Evolutionary conservation across 2,113 vertebrate species (phyloP), one percentile per base, ranked within the genome.

Genomic region (Epinephelus cyanopodus): DNA sequence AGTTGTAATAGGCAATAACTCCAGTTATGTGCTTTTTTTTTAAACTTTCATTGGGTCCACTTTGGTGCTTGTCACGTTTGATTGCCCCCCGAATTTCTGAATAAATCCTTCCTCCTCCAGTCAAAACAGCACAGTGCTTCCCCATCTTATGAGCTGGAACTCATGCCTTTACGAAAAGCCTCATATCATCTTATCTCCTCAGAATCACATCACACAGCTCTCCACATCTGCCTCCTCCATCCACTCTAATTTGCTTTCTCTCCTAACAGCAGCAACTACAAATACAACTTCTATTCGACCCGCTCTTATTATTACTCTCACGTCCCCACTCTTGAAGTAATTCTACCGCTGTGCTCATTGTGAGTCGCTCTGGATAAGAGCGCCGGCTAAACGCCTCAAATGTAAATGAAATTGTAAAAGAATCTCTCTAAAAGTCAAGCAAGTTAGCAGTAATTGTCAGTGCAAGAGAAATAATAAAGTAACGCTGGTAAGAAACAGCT

Each of bases 381-480:
- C 7, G 0, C 48, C 2, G 29, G 84, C 81, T 90, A 85, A 90
- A 87, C 18, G 61, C 68, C 74, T 77, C 53, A 37, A 78, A 83
- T 88, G 74, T 80, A 89, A 91, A 88, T 85, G 66, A 68, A 90
- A 86, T 79, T 71, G 80, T 68, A 48, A 82, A 72, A 74, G 69
- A 83, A 82, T 83, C 68, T 65, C 52, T 79, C 64, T 64, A 57
- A 74, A 87, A 81, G 57, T 80, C 70, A 60, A 72, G 74, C 66
- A 54, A 74, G 73, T 62, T 66, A 64, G 57, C 21, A 37, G 54
- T 80, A 72, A 90, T 71, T 77, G 83, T 76, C 19, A 23, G 68
- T 13, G 72, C n/a, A 64, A 29, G 39, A 58, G n/a, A 81, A 82
- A 67, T 61, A 56, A 62, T 72, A 12, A 78, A 62, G 47, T 42